Percentiles rank a stretch among this genome's conserved stretches.
Evolutionary conservation across 2,888 invertebrate genomes (phyloP).

Genomic region (Alloplasta piceator): DNA sequence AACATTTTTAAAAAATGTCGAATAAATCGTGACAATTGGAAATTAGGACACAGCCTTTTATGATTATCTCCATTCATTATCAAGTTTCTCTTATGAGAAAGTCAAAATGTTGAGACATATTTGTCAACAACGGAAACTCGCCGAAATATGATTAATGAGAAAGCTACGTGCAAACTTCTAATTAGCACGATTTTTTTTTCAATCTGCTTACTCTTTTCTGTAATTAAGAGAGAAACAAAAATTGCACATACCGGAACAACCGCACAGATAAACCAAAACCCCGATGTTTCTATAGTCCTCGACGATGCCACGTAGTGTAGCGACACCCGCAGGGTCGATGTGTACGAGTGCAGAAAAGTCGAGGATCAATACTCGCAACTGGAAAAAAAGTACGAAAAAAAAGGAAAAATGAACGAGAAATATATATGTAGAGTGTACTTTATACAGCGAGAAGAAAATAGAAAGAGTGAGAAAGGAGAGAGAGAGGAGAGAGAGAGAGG

Average conservation of each 20-base stretch:
- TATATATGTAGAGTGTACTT: slow-evolving; percentile 9
- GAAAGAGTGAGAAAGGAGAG: too few species aligned
- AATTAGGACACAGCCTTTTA: too few species aligned
- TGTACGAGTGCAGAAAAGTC: slow-evolving; percentile 89
- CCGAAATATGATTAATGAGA: too few species aligned
- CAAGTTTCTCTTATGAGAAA: too few species aligned
- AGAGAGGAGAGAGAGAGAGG: too few species aligned
- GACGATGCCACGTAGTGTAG: slow-evolving; percentile 85
- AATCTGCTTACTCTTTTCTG: background rate
- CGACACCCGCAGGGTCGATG: slow-evolving; percentile 89
- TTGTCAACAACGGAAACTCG: too few species aligned
- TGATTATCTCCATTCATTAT: too few species aligned
- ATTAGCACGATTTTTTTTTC: background rate
- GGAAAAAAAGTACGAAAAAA: slow-evolving; percentile 57
- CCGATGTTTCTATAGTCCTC: slow-evolving; percentile 85
- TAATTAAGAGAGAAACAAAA: background rate
- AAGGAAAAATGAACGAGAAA: slow-evolving; percentile 33
- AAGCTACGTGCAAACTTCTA: too few species aligned
- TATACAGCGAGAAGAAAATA: too few species aligned
- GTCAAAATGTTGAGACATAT: too few species aligned
- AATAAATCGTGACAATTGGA: too few species aligned
- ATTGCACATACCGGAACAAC: slow-evolving; percentile 86
- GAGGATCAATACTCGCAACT: slow-evolving; percentile 87
- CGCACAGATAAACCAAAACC: slow-evolving; percentile 86
- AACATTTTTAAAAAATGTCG: too few species aligned